Evolutionary conservation across 2,797 vertebrate genomes (phyloP), one percentile per base, ranked within the genome.

Genomic region (Ficedula albicollis): DNA sequence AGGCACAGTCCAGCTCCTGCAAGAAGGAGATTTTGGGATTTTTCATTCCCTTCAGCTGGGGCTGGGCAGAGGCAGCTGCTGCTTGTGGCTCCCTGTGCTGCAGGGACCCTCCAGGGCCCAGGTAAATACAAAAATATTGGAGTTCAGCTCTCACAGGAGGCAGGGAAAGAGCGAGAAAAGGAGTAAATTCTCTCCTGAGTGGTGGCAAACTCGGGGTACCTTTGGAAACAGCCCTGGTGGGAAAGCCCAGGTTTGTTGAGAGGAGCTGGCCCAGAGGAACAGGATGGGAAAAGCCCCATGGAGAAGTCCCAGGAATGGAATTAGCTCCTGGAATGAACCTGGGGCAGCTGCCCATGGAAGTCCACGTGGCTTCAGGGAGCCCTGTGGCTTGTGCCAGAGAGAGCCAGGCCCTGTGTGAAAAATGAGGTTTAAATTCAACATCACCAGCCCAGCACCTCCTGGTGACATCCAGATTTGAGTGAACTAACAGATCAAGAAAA

Each of bases 41-140:
- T n/a, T 43, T 62, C 39, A 39, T 66, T 39, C 49, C 5, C 25
- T 39, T 25, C 13, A 9, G 19, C 58, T n/a, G 54, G 5, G 17
- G 16, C 11, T 19, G 39, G 36, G 23, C 38, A 44, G 41, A 44
- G 48, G 66, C 32, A 25, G 67, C 26, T 32, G 38, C 38, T 70
- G 48, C 36, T 58, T 7, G n/a, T 22, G 34, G 43, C 18, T 67
- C 36, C 22, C 62, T 25, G 83, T 8, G 66, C 59, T 17, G 48
- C n/a, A 82, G 64, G 18, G 55, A 56, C 38, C 52, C n/a, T 60
- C 62, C 62, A 58, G 18, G 10, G 22, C 27, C 41, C 56, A 44
- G 30, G 30, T 0, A 59, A 78, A 43, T 23, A 66, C 15, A n/a
- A n/a, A n/a, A 4, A 1, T 4, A 2, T 2, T n/a, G 25, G 30